These are phyloP conservation scores for Nyleta sp. DNA, from an alignment of 2,888 invertebrate genomes.

Conservation along the genomic window DNA sequence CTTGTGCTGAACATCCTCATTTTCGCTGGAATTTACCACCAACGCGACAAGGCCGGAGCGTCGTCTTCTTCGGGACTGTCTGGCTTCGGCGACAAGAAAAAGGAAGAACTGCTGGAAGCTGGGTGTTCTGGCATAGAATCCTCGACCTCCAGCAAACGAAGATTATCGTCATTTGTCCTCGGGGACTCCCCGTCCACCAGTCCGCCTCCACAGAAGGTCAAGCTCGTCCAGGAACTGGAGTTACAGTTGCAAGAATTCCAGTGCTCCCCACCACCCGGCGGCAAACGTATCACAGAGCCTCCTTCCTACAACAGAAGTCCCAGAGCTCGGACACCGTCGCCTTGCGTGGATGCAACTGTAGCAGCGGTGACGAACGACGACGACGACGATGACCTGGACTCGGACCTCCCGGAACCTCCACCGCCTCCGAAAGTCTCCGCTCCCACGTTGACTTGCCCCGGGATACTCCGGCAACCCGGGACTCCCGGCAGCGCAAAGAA, in stretches of 20 bases:
- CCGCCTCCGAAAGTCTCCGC: constrained; percentile 85
- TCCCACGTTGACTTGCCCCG: constrained; percentile 83
- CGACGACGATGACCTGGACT: constrained; percentile 83
- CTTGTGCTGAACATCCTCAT: constrained; percentile 92
- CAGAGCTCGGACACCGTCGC: constrained; percentile 76
- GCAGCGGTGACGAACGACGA: constrained; percentile 80
- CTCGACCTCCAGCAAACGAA: constrained; percentile 76
- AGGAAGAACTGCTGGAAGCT: constrained; percentile 89
- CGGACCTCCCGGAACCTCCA: constrained; percentile 86
- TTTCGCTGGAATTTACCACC: constrained; percentile 94
- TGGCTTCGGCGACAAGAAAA: constrained; percentile 86
- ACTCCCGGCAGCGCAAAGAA: constrained; percentile 92
- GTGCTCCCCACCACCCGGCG: constrained; percentile 84
- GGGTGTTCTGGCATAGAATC: constrained; percentile 87
- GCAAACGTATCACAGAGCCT: constrained; percentile 76
- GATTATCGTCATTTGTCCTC: constrained; percentile 76
- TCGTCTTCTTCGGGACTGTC: constrained; percentile 81
- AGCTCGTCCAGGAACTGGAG: constrained; percentile 83
- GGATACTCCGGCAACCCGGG: constrained; percentile 87
- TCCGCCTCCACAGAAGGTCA: constrained; percentile 76
- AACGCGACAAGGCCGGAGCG: constrained; percentile 85
- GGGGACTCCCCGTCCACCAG: constrained; percentile 74
- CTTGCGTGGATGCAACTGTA: constrained; percentile 78
- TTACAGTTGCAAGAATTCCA: constrained; percentile 86
- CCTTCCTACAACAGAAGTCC: constrained; percentile 76